These are phyloP conservation scores for Synodontis membranacea DNA, from an alignment of 2,113 vertebrate genomes.

Conservation along the genomic window DNA sequence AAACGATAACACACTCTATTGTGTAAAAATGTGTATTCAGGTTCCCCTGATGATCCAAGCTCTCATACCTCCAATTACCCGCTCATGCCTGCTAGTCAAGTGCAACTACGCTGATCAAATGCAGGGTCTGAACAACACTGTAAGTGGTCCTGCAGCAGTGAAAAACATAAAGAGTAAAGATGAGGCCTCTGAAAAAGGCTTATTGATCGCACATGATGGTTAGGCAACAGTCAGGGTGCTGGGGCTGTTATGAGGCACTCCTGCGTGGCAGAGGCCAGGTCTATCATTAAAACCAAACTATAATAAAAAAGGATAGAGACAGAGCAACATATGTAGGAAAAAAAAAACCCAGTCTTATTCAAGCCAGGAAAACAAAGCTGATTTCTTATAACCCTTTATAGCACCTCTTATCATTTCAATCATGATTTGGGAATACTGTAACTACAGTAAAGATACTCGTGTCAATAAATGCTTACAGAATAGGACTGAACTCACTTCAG, in stretches of 20 bases:
- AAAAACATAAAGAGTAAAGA: constrained; percentile 65
- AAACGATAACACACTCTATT: neutral
- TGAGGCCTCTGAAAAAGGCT: constrained; percentile 57
- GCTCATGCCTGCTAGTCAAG: constrained; percentile 10
- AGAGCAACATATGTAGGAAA: neutral
- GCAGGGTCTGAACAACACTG: constrained; percentile 64
- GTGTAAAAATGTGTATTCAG: neutral
- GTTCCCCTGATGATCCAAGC: neutral
- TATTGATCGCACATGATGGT: constrained; percentile 74
- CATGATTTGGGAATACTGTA: neutral
- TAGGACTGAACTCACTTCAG: neutral
- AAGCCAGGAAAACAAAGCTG: neutral
- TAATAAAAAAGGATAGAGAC: neutral
- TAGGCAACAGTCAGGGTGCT: constrained; percentile 65
- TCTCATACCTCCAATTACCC: constrained; percentile 20
- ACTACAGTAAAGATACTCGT: neutral
- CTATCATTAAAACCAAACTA: constrained; percentile 36
- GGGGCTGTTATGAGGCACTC: constrained; percentile 59
- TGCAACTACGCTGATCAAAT: constrained; percentile 63
- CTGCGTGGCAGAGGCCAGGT: constrained; percentile 51
- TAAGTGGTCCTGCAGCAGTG: constrained; percentile 61
- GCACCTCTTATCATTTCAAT: neutral
- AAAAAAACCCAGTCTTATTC: constrained; percentile 43
- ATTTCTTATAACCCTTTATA: neutral
- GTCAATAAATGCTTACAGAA: neutral